phyloP scores from a whole-genome alignment of 2,888 invertebrate genomes.

The Drosophila antonietae region DNA sequence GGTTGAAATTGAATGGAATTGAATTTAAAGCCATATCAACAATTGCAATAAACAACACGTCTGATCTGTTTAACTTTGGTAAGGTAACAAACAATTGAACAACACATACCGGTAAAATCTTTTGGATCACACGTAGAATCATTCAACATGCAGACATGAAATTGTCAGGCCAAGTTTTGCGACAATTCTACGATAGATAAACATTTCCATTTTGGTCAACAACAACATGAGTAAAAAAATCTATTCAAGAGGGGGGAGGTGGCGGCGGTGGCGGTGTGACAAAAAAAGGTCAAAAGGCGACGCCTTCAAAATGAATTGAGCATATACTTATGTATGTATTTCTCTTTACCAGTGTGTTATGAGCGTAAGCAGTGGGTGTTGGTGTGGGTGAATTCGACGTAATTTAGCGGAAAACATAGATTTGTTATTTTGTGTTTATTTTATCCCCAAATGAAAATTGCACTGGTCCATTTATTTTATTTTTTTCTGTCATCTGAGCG shows the following conservation, averaged over 20 bases:
- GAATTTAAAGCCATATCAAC: conserved; percentile 52
- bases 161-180: conserved; percentile 49
- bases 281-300: conserved; percentile 41
- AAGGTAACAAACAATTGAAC: conserved; percentile 26
- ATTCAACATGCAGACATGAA: conserved; percentile 81
- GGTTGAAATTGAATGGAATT: conserved; percentile 54
- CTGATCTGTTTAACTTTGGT: conserved; percentile 16
- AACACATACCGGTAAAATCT: conserved; percentile 83
- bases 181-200: conserved; percentile 71
- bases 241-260: conserved; percentile 4
- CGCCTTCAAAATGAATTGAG: conserved; percentile 28
- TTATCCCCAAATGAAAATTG: conserved; percentile 27
- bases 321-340: conserved; percentile 7
- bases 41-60: conserved; percentile 40
- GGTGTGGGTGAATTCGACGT: conserved; percentile 29
- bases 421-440: conserved; percentile 22
- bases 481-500: conserved; percentile 26
- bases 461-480: conserved; percentile 28
- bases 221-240: conserved; percentile 25
- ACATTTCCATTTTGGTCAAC: conserved; percentile 61
- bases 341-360: conserved; percentile 23
- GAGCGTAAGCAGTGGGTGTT: conserved; percentile 21
- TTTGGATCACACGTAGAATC: conserved; percentile 84
- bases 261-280: neutral
- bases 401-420: conserved; percentile 31